These are phyloP conservation scores for Hepsetus odoe DNA, from an alignment of 2,113 vertebrate species.

Conservation along the genomic window DNA sequence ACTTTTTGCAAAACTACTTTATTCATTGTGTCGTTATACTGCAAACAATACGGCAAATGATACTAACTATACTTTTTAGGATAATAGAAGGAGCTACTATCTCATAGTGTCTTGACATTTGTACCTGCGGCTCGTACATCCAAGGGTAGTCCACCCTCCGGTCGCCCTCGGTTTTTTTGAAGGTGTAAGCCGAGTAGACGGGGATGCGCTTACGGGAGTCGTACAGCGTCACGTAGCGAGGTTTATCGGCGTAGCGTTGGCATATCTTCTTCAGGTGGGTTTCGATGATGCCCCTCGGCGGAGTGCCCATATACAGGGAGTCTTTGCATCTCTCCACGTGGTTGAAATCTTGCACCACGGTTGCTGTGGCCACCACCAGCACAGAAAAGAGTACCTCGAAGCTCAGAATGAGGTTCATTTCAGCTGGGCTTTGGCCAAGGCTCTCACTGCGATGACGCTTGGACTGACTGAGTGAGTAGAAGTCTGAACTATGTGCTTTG, in stretches of 20 bases:
- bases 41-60: too few species aligned
- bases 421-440: neutral
- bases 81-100: too few species aligned
- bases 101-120: neutral
- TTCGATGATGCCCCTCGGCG: slow-evolving; percentile 62
- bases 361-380: slow-evolving; percentile 45
- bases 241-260: slow-evolving; percentile 67
- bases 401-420: slow-evolving; percentile 1
- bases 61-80: too few species aligned
- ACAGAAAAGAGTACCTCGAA: neutral
- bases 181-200: slow-evolving; percentile 74
- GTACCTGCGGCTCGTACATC: slow-evolving; percentile 78
- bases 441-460: neutral
- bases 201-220: slow-evolving; percentile 62
- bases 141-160: slow-evolving; percentile 68
- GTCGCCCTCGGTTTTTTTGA: slow-evolving; percentile 69
- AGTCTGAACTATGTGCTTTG: neutral
- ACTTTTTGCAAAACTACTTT: too few species aligned
- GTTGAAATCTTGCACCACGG: slow-evolving; percentile 67
- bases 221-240: slow-evolving; percentile 71
- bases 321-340: slow-evolving; percentile 63
- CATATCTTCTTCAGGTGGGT: slow-evolving; percentile 65
- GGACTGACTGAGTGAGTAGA: slow-evolving; percentile 9
- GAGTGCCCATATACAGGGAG: slow-evolving; percentile 69
- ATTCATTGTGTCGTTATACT: too few species aligned